Conservation (phyloP, 2,113 vertebrate species). For the Herpailurus yagouaroundi region DNA sequence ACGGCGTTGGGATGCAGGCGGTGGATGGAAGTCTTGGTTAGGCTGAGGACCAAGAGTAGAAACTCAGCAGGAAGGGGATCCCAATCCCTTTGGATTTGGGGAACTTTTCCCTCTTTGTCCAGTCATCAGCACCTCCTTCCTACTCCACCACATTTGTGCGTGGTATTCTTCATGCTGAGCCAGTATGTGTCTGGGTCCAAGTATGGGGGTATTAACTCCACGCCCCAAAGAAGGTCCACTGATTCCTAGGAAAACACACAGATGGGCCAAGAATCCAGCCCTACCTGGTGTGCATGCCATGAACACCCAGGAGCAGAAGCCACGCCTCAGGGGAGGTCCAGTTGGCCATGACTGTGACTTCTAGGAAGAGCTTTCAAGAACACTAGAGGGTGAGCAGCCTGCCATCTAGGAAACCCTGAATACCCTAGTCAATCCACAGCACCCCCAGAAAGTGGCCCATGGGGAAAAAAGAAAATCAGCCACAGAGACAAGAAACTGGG, state of each 20-base stretch:
- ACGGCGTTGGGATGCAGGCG: not conserved
- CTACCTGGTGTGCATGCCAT: not conserved
- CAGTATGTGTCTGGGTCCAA: not conserved
- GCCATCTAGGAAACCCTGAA: conserved; percentile 50
- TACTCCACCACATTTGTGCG: rapidly evolving
- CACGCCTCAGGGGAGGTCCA: conserved; percentile 50
- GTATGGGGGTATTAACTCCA: no score
- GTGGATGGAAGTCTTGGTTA: not conserved
- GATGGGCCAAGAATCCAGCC: conserved; percentile 41
- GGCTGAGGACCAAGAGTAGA: conserved; percentile 8
- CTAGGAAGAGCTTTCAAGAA: conserved; percentile 64
- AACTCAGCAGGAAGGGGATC: not conserved
- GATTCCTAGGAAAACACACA: conserved; percentile 16
- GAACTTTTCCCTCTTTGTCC: not conserved
- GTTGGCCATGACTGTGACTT: conserved; percentile 55
- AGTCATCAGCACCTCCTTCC: not conserved
- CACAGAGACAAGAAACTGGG: not conserved
- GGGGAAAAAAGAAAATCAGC: not conserved
- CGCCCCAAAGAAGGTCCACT: not conserved
- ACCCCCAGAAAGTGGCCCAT: not conserved
- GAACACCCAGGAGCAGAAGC: not conserved
- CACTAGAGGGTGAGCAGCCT: not conserved
- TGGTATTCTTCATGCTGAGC: not conserved
- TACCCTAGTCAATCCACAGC: not conserved
- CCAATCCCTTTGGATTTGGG: not conserved